Evolutionary conservation across 2,113 vertebrate species (phyloP).

Genomic region (Girardinichthys multiradiatus): DNA sequence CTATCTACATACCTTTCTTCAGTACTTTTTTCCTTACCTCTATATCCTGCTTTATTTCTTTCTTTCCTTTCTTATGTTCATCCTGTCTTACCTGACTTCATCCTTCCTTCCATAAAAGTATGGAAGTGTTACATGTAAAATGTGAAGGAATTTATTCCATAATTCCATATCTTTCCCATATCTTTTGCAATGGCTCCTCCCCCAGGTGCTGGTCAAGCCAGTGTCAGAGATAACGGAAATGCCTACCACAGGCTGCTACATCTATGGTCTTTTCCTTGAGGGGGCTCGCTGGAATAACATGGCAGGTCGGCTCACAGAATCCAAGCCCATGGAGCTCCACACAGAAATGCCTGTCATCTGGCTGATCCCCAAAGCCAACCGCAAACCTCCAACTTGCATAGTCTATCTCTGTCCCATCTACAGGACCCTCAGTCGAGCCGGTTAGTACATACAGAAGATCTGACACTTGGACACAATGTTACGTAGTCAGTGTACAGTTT

Average conservation of each 20-base stretch:
- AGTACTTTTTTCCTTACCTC: too few relatives aligned
- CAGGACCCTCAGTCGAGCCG: constrained; percentile 90
- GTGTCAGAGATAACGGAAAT: constrained; percentile 69
- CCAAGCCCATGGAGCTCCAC: constrained; percentile 88
- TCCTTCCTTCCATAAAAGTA: too few relatives aligned
- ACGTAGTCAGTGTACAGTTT: too few relatives aligned
- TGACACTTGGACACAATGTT: too few relatives aligned
- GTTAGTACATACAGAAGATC: constrained; percentile 72
- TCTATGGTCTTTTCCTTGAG: constrained; percentile 89
- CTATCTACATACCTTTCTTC: too few relatives aligned
- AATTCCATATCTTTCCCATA: neutral
- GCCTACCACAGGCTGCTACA: constrained; percentile 85
- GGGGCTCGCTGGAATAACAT: constrained; percentile 86
- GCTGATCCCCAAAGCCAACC: constrained; percentile 83
- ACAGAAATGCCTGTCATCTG: constrained; percentile 89
- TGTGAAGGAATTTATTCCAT: neutral
- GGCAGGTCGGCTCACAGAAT: constrained; percentile 75
- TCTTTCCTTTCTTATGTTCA: too few relatives aligned
- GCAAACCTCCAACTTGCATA: constrained; percentile 70
- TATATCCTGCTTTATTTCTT: too few relatives aligned
- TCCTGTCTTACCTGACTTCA: too few relatives aligned
- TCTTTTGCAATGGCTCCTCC: neutral
- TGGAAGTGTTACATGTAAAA: too few relatives aligned
- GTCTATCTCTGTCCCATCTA: constrained; percentile 92
- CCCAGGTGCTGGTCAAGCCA: constrained; percentile 80